Evolutionary conservation across 2,888 invertebrate genomes (phyloP).

Genomic region (Odontocerum albicorne): DNA sequence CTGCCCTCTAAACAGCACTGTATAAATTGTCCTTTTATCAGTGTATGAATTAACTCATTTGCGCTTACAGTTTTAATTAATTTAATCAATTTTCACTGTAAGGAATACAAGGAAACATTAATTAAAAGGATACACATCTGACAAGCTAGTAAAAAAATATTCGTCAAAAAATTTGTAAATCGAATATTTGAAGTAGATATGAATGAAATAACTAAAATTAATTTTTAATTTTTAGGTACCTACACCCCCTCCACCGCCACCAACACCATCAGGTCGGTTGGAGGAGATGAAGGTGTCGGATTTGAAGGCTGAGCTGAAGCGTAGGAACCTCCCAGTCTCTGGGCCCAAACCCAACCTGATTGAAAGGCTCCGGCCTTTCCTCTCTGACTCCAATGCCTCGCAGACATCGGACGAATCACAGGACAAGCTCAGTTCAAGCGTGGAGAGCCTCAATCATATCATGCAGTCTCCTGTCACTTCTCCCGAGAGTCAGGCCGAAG

Average conservation of each 20-base stretch:
- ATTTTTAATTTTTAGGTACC: conserved; percentile 39
- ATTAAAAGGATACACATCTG: too few species aligned
- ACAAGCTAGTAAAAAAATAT: too few species aligned
- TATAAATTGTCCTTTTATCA: too few species aligned
- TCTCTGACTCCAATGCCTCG: conserved; percentile 52
- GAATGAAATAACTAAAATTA: too few species aligned
- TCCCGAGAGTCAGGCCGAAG: conserved; percentile 43
- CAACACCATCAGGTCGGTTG: conserved; percentile 62
- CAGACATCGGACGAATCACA: conserved; percentile 51
- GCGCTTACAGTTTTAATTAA: too few species aligned
- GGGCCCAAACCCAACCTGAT: conserved; percentile 95
- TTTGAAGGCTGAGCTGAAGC: conserved; percentile 90
- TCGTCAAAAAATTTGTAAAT: too few species aligned
- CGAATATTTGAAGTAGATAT: too few species aligned
- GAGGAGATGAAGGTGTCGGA: conserved; percentile 97
- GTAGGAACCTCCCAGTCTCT: conserved; percentile 91
- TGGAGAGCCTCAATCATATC: conserved; percentile 36
- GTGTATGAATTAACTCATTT: too few species aligned
- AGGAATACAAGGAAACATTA: too few species aligned
- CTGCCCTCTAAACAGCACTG: too few species aligned
- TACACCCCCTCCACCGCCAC: conserved; percentile 46
- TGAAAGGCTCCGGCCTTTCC: conserved; percentile 81
- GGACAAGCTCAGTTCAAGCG: conserved; percentile 44
- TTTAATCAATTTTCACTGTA: too few species aligned
- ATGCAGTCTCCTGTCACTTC: conserved; percentile 35